phyloP scores from a whole-genome alignment of 2,888 invertebrate genomes.

The Acleris cristana region DNA sequence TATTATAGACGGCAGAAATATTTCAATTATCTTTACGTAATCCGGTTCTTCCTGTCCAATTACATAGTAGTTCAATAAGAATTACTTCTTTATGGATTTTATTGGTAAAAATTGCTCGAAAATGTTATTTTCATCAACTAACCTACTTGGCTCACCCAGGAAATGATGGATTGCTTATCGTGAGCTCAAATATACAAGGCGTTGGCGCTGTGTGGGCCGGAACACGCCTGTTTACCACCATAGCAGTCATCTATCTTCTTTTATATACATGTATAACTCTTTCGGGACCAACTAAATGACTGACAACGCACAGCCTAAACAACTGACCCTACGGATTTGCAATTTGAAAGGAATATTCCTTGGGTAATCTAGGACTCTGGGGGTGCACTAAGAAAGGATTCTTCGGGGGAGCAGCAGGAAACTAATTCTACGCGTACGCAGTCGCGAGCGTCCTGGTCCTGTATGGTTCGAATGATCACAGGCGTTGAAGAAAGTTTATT shows the following conservation, averaged over 20 bases:
- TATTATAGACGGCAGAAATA: constrained; percentile 5
- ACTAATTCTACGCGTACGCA: no score
- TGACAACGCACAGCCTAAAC: no score
- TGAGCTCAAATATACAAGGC: not conserved
- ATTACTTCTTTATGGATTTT: no score
- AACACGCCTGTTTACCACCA: not conserved
- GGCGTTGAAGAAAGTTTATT: no score
- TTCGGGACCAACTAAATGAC: no score
- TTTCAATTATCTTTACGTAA: constrained; percentile 15
- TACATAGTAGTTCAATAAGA: not conserved
- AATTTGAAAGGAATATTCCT: no score
- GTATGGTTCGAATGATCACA: no score
- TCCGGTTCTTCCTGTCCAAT: constrained; percentile 3
- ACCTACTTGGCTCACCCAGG: not conserved
- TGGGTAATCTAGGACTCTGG: no score
- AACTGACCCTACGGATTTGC: no score
- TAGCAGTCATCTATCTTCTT: not conserved
- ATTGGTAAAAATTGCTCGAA: not conserved
- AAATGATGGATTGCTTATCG: not conserved
- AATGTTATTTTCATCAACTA: not conserved
- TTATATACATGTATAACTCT: not conserved
- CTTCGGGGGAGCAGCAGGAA: no score
- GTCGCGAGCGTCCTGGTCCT: no score
- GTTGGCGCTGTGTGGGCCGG: not conserved
- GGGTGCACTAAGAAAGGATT: no score